These are phyloP conservation scores for Drosophila subpulchrella DNA, from an alignment of 1,140 invertebrate species.

Conservation along the genomic window DNA sequence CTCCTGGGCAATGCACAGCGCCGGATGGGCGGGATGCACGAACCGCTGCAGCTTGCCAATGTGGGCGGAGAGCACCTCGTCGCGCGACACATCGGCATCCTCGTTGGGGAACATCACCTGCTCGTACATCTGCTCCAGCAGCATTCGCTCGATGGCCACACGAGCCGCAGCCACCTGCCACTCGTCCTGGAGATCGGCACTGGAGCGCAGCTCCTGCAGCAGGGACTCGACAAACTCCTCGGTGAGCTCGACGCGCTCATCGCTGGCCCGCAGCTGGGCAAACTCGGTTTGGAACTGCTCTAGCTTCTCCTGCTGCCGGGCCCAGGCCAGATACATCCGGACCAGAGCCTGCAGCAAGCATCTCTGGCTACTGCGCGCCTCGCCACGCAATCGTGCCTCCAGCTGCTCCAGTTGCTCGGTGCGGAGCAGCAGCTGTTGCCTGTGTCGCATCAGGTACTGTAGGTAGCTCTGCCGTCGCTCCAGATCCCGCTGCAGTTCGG, in stretches of 20 bases:
- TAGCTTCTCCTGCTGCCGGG: constrained; percentile 88
- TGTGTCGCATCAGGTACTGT: constrained; percentile 93
- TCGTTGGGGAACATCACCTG: constrained; percentile 98
- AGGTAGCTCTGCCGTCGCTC: constrained; percentile 92
- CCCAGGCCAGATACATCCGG: constrained; percentile 90
- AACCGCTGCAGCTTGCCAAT: constrained; percentile 93
- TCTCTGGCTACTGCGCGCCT: constrained; percentile 90
- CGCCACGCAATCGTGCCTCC: constrained; percentile 88
- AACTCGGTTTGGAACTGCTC: constrained; percentile 91
- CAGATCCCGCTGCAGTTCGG: constrained; percentile 93
- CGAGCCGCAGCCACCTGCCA: constrained; percentile 89
- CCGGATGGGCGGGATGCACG: constrained; percentile 93
- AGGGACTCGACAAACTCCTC: constrained; percentile 87
- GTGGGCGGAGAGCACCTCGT: constrained; percentile 95
- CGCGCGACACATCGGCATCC: constrained; percentile 96
- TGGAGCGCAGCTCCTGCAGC: constrained; percentile 69
- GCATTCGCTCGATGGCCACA: constrained; percentile 91
- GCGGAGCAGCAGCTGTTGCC: constrained; percentile 92
- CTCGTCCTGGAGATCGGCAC: constrained; percentile 86
- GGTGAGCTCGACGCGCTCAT: constrained; percentile 92
- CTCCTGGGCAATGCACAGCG: constrained; percentile 92
- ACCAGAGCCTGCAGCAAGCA: constrained; percentile 93
- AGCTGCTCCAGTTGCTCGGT: constrained; percentile 91
- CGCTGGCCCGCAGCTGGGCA: constrained; percentile 89
- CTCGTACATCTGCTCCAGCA: constrained; percentile 95